These are phyloP conservation scores for Actinernus sp. DNA, from an alignment of 92 coral and sea anemone species.

Conservation along the genomic window DNA sequence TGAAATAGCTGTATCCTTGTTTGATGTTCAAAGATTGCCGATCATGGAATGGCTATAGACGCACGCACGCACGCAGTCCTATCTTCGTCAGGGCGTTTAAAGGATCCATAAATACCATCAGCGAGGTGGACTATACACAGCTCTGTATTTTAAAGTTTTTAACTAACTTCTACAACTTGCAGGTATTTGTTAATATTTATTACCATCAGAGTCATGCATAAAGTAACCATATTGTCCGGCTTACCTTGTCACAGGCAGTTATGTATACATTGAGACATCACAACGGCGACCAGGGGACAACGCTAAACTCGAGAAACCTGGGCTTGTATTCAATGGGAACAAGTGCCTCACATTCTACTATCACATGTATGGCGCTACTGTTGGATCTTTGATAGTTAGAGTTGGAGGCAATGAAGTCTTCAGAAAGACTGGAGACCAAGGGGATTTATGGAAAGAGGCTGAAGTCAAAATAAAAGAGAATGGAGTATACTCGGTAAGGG, in stretches of 20 bases:
- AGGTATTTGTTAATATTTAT: too few relatives aligned
- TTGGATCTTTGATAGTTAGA: constrained; percentile 39
- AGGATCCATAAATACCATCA: too few relatives aligned
- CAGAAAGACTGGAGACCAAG: constrained; percentile 34
- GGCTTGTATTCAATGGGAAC: not conserved
- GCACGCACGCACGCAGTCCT: too few relatives aligned
- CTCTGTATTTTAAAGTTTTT: too few relatives aligned
- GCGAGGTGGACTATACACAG: too few relatives aligned
- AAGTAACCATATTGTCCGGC: too few relatives aligned
- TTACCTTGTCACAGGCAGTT: constrained; percentile 4
- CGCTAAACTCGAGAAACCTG: constrained; percentile 31
- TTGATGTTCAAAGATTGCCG: too few relatives aligned
- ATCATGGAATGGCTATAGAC: too few relatives aligned
- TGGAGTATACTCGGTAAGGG: not conserved
- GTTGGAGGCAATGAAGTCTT: constrained; percentile 22
- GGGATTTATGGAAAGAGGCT: constrained; percentile 43
- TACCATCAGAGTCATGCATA: too few relatives aligned
- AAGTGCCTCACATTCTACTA: constrained; percentile 53
- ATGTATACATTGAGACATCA: constrained; percentile 34
- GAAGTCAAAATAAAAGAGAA: not conserved
- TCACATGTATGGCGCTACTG: constrained; percentile 43
- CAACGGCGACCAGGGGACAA: constrained; percentile 1
- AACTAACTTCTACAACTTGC: too few relatives aligned
- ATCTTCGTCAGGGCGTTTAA: too few relatives aligned
- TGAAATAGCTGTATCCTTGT: too few relatives aligned